phyloP scores from a whole-genome alignment of 2,888 invertebrate species.

The Amaurobius ferox region DNA sequence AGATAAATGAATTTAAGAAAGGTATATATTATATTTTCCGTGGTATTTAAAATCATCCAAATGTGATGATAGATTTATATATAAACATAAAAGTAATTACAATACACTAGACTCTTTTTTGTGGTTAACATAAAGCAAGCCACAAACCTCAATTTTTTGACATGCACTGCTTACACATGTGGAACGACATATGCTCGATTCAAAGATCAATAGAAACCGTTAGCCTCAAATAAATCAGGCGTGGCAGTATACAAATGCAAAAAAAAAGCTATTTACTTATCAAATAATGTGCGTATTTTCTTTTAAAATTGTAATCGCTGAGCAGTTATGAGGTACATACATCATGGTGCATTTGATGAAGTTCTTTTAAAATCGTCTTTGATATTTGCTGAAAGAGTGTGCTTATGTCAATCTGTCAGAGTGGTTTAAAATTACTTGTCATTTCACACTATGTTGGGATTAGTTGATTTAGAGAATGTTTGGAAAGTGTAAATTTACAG shows the following conservation, averaged over 20 bases:
- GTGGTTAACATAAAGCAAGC: no score
- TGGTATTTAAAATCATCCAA: no score
- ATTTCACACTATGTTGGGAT: not conserved
- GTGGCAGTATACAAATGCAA: not conserved
- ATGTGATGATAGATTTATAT: no score
- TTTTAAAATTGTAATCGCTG: not conserved
- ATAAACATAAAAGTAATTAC: no score
- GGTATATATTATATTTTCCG: no score
- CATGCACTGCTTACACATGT: not conserved
- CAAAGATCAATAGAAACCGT: slow-evolving; percentile 10
- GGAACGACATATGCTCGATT: not conserved
- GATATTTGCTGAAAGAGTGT: not conserved
- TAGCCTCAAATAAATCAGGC: slow-evolving; percentile 8
- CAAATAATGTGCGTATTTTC: not conserved
- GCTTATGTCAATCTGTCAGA: not conserved
- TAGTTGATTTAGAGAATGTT: not conserved
- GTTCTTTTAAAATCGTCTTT: not conserved
- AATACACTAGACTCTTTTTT: no score
- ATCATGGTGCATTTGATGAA: not conserved
- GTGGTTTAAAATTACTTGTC: not conserved
- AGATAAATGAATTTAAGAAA: no score
- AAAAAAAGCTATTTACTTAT: no score
- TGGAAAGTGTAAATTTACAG: no score
- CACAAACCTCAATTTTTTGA: no score
- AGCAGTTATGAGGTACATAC: not conserved